A percentile compares a stretch with the other conserved stretches of the same genome.
Conservation (phyloP, 2,888 invertebrate genomes). For the Hetaerina titia region DNA sequence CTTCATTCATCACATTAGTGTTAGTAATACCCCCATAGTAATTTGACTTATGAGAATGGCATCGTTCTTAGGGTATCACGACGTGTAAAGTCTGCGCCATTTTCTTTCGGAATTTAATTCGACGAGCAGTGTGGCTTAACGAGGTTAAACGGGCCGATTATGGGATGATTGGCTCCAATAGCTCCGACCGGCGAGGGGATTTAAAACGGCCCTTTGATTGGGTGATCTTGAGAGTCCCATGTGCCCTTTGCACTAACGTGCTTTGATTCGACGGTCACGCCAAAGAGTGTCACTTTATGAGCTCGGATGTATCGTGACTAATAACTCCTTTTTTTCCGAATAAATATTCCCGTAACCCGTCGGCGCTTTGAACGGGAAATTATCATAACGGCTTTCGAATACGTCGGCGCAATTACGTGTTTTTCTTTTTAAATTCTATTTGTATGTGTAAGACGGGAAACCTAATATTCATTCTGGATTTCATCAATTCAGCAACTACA, state of each 20-base stretch:
- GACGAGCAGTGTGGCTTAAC: neutral
- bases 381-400: too few species aligned
- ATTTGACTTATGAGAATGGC: neutral
- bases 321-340: too few species aligned
- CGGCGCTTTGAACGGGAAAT: too few species aligned
- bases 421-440: too few species aligned
- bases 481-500: too few species aligned
- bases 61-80: neutral
- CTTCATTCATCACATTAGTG: too few species aligned
- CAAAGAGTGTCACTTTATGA: neutral
- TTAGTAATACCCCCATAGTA: too few species aligned
- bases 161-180: neutral
- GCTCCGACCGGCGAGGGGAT: neutral
- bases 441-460: too few species aligned
- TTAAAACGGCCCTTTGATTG: neutral
- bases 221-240: neutral
- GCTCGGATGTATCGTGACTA: neutral
- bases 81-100: neutral
- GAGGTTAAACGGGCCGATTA: neutral
- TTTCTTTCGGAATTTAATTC: neutral
- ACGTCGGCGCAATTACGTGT: too few species aligned
- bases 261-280: neutral
- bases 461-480: too few species aligned
- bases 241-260: neutral
- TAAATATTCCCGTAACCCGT: too few species aligned